Conservation (phyloP, 2,113 vertebrate genomes). For the Pedetes capensis region DNA sequence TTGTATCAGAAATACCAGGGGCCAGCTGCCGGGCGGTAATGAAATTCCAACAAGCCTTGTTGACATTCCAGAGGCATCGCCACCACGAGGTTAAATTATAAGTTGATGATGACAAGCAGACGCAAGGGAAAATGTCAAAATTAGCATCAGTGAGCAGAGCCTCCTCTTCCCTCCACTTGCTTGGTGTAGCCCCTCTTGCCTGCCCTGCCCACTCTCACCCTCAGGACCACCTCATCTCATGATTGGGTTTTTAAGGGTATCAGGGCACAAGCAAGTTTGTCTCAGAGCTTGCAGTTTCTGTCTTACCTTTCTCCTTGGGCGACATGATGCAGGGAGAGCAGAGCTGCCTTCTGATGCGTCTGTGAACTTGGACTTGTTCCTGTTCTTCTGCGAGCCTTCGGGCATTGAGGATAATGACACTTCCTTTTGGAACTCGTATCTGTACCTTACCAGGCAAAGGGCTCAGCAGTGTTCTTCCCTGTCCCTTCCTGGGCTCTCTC, state of each 20-base stretch:
- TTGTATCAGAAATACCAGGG: conserved; percentile 66
- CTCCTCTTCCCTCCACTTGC: neutral
- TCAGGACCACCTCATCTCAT: neutral
- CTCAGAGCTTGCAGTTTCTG: neutral
- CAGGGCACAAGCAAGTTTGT: neutral
- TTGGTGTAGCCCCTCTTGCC: neutral
- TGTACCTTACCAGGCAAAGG: neutral
- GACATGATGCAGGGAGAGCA: neutral
- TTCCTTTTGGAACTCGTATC: neutral
- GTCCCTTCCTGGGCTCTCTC: neutral
- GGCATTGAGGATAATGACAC: neutral
- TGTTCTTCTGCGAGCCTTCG: neutral
- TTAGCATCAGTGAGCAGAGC: conserved; percentile 74
- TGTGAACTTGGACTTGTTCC: neutral
- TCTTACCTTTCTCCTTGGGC: neutral
- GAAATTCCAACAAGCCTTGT: conserved; percentile 77
- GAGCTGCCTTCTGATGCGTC: neutral
- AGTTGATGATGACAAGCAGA: conserved; percentile 79
- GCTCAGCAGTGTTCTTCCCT: neutral
- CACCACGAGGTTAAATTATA: conserved; percentile 72
- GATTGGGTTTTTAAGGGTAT: neutral
- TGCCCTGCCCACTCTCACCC: neutral
- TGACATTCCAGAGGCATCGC: conserved; percentile 79
- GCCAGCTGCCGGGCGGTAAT: conserved; percentile 74
- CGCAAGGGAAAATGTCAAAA: conserved; percentile 81